Evolutionary conservation across 1,140 invertebrate genomes (phyloP).

Genomic region (Diachasmimorpha longicaudata): DNA sequence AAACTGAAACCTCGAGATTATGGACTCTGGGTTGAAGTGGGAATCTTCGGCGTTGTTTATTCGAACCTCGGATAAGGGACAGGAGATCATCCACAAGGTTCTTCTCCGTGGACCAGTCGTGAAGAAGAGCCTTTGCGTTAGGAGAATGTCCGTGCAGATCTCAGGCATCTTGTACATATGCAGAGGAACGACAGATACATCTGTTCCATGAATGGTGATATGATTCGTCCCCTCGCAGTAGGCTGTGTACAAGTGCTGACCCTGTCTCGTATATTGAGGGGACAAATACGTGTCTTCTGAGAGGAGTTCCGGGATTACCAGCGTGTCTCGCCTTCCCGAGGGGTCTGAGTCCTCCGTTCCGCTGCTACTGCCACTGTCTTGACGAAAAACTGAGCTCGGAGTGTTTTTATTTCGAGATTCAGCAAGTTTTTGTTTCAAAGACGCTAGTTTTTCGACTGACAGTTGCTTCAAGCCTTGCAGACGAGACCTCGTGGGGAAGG

Average conservation of each 20-base stretch:
- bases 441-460: conserved; percentile 71
- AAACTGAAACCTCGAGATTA: conserved; percentile 66
- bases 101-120: conserved; percentile 61
- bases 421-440: conserved; percentile 70
- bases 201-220: conserved; percentile 68
- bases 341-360: conserved; percentile 37
- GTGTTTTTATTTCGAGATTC: conserved; percentile 60
- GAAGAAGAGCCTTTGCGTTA: conserved; percentile 71
- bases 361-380: conserved; percentile 44
- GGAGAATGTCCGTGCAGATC: conserved; percentile 63
- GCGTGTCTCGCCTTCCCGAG: conserved; percentile 30
- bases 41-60: conserved; percentile 63
- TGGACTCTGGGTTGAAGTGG: conserved; percentile 64
- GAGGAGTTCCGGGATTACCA: conserved; percentile 44
- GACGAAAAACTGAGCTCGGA: background rate
- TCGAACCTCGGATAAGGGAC: conserved; percentile 67
- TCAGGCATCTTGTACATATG: conserved; percentile 74
- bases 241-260: conserved; percentile 61
- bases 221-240: conserved; percentile 61
- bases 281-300: conserved; percentile 58
- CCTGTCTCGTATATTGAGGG: conserved; percentile 60
- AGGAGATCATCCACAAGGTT: conserved; percentile 67
- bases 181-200: conserved; percentile 70
- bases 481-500: conserved; percentile 64
- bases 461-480: conserved; percentile 71